These are phyloP conservation scores for Ennomos quercinarius DNA, from an alignment of 2,888 invertebrate genomes.

Conservation along the genomic window DNA sequence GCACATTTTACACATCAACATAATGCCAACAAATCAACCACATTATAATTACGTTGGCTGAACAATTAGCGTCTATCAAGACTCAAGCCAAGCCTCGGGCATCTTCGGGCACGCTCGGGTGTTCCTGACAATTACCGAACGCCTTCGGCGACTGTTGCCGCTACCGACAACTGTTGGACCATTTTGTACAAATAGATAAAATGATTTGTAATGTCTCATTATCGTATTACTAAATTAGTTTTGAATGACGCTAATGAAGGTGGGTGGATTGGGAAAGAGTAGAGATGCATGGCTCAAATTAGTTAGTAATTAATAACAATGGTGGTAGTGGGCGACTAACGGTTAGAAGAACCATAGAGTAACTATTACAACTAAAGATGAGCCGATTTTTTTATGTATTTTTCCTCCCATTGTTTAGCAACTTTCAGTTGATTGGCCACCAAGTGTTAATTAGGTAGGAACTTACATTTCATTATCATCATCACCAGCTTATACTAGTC, in stretches of 20 bases:
- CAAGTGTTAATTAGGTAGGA: too few relatives aligned
- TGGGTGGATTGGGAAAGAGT: slow-evolving; percentile 23
- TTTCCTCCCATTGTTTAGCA: too few relatives aligned
- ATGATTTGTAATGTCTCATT: slow-evolving; percentile 54
- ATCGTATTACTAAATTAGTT: slow-evolving; percentile 52
- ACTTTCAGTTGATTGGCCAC: too few relatives aligned
- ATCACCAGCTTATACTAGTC: too few relatives aligned
- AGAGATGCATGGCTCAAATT: slow-evolving; percentile 10
- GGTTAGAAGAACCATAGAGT: neutral
- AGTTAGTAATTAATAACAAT: slow-evolving; percentile 18
- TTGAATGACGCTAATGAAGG: slow-evolving; percentile 47
- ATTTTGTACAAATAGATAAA: slow-evolving; percentile 64
- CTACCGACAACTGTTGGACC: slow-evolving; percentile 57
- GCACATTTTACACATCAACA: slow-evolving; percentile 36
- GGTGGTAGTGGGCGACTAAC: slow-evolving; percentile 3
- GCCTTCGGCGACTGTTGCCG: slow-evolving; percentile 47
- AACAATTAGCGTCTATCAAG: slow-evolving; percentile 76
- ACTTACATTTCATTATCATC: too few relatives aligned
- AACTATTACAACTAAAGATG: too few relatives aligned
- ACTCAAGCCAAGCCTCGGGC: slow-evolving; percentile 48
- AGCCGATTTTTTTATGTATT: too few relatives aligned
- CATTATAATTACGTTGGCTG: slow-evolving; percentile 57
- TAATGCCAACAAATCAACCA: slow-evolving; percentile 38
- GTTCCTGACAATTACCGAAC: slow-evolving; percentile 41
- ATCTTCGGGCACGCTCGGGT: slow-evolving; percentile 53